Base-by-base conservation (phyloP, 2,888 invertebrate species). In the Phanerotoma sp. region DNA sequence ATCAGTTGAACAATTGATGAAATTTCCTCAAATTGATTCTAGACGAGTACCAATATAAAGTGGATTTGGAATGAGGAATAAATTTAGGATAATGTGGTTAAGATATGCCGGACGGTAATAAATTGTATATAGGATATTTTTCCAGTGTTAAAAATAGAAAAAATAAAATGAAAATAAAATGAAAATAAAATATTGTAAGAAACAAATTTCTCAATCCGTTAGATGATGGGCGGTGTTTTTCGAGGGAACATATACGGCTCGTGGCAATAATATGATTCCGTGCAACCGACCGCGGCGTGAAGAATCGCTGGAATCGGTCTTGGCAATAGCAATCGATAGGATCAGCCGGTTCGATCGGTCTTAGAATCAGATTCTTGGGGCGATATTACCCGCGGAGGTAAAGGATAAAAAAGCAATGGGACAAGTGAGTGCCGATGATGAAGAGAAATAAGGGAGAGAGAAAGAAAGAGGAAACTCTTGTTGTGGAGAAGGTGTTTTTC, bases 401-500 rank as follows among this genome's bases (percentile, higher is more conserved):
- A 37, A n/a, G 45, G 30, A 38, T 32, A 51, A 41, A 42, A 40
- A 44, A 25, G 33, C 21, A 42, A 33, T 21, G 49, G 25, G 40
- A 47, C 30, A 33, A 47, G 44, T 35, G 45, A 30, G 32, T 16
- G 46, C 28, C n/a, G 44, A 33, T 13, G 30, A 44, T 49, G 37
- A 25, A 38, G 30, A 51, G 42, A 51, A 33, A 25, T 22, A 2
- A 32, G 28, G 44, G 44, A 35, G 35, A 33, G 52, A 51, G 41
- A 42, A 25, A 38, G 51, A 33, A 42, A 41, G 54, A 46, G 51
- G 51, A 50, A 45, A 37, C 42, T 44, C 38, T 32, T 30, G 30
- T 32, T 25, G 49, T 40, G 67, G 62, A 60, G 65, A 68, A 68
- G 76, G 75, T 77, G 76, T 75, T 77, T 74, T 76, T 76, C 70